Conservation (phyloP, 2,113 vertebrate genomes). For the Eonycteris spelaea region DNA sequence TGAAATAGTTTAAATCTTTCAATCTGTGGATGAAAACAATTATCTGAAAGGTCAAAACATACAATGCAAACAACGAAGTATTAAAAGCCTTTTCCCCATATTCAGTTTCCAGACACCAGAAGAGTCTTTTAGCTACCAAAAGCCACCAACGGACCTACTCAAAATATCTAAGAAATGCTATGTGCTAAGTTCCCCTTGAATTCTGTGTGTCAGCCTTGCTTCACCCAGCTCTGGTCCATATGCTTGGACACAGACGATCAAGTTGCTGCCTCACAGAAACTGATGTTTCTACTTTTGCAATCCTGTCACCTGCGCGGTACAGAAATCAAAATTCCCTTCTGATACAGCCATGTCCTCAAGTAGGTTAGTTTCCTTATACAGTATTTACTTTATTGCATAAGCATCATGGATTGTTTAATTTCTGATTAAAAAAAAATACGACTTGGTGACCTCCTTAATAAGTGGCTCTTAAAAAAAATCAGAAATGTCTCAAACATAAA, state of each 20-base stretch:
- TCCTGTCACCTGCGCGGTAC: background rate
- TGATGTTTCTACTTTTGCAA: background rate
- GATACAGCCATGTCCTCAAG: conserved; percentile 35
- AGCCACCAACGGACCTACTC: conserved; percentile 31
- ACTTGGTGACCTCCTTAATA: conserved; percentile 12
- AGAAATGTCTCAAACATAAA: conserved; percentile 57
- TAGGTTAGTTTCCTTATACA: conserved; percentile 45
- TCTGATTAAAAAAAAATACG: conserved; percentile 50
- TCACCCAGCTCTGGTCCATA: background rate
- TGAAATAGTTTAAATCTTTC: conserved; percentile 1
- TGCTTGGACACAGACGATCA: background rate
- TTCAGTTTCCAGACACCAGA: conserved; percentile 31
- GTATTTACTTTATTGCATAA: conserved; percentile 48
- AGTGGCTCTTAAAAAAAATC: background rate
- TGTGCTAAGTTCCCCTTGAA: background rate
- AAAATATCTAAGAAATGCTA: conserved; percentile 26
- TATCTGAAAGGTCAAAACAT: background rate
- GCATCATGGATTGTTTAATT: background rate
- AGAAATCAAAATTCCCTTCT: conserved; percentile 21
- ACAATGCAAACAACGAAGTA: conserved; percentile 28
- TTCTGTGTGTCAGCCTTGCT: background rate
- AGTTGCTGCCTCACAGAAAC: background rate
- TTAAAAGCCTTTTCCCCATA: conserved; percentile 22
- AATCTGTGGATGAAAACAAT: conserved; percentile 7
- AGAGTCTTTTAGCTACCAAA: background rate